Percentiles rank a stretch among this genome's conserved stretches.
Conservation (phyloP, 1,140 invertebrate genomes). For the Brachionus manjavacas region DNA sequence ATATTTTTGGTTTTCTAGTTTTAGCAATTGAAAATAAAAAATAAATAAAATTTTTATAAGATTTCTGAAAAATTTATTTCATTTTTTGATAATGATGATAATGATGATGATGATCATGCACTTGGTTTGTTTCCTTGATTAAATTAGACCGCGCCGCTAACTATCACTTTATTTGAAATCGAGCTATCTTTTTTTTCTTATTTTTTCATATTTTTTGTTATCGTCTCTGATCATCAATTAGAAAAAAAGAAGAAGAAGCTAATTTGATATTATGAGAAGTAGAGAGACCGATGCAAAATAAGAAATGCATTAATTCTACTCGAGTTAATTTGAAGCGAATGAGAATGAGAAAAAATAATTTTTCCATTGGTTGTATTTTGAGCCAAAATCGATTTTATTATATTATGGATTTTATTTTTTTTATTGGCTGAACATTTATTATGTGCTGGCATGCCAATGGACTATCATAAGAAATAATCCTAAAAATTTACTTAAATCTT, state of each 20-base stretch:
- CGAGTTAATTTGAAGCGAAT: neutral
- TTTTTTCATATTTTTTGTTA: neutral
- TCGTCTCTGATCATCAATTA: conserved; percentile 12
- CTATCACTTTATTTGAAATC: conserved; percentile 9
- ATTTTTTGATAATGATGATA: neutral
- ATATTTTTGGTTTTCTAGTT: no score
- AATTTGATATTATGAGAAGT: conserved; percentile 28
- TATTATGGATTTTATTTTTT: neutral
- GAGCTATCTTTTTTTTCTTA: neutral
- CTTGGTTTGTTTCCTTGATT: neutral
- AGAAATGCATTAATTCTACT: neutral
- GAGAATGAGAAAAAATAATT: neutral
- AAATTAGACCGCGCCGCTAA: neutral
- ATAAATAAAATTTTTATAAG: conserved; percentile 7
- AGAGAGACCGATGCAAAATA: neutral
- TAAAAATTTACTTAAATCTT: no score
- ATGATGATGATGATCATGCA: neutral
- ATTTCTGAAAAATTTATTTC: neutral
- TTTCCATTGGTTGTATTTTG: neutral
- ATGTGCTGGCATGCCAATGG: no score
- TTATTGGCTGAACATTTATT: neutral
- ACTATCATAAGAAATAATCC: no score
- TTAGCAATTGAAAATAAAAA: no score
- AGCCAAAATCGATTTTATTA: conserved; percentile 11
- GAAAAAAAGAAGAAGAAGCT: neutral